Percentiles rank a stretch among this genome's conserved stretches.
Conservation (phyloP, 2,888 invertebrate genomes). For the Troilus luridus region DNA sequence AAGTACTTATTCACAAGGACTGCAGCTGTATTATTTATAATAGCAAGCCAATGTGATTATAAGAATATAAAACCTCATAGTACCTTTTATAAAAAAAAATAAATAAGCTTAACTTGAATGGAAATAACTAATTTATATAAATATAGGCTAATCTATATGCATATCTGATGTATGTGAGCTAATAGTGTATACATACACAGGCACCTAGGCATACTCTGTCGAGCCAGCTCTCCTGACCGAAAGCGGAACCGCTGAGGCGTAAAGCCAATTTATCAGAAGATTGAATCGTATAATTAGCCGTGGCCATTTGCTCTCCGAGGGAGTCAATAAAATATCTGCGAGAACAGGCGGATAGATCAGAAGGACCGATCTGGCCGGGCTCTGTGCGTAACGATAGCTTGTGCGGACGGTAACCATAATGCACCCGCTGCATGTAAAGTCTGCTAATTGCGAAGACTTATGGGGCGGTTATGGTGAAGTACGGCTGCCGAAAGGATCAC, state of each 20-base stretch:
- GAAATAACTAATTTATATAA: background rate
- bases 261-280: slow-evolving; percentile 43
- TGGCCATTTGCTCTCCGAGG: slow-evolving; percentile 35
- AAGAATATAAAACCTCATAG: no score
- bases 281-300: slow-evolving; percentile 45
- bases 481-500: slow-evolving; percentile 1
- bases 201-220: background rate
- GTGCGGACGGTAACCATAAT: slow-evolving; percentile 26
- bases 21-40: no score
- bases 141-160: background rate
- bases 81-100: background rate
- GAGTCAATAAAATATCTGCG: slow-evolving; percentile 28
- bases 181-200: slow-evolving; percentile 16
- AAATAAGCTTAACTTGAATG: background rate
- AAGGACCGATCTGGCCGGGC: slow-evolving; percentile 9
- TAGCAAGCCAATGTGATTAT: no score
- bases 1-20: no score
- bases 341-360: slow-evolving; percentile 16
- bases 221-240: background rate
- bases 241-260: slow-evolving; percentile 21
- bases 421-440: background rate
- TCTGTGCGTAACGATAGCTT: background rate
- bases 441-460: background rate
- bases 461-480: background rate
- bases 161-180: background rate